Percentiles rank a stretch among this genome's conserved stretches.
phyloP scores from a whole-genome alignment of 1,140 invertebrate genomes.

The Episyrphus balteatus region DNA sequence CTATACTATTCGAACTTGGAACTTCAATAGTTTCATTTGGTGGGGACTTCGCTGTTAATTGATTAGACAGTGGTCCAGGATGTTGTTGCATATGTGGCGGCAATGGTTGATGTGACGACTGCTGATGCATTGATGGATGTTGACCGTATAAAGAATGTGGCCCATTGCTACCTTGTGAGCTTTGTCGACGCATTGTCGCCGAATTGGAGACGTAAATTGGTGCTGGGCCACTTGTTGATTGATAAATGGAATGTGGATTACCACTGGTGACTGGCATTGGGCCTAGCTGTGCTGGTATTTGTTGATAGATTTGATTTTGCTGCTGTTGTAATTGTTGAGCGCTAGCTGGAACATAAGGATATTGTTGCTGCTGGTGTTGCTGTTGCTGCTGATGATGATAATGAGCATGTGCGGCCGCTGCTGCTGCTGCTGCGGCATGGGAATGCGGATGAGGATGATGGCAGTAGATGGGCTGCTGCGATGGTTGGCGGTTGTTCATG shows the following conservation, averaged over 20 bases:
- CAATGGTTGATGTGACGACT: neutral
- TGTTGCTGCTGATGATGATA: slow-evolving; percentile 33
- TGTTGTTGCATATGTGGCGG: slow-evolving; percentile 15
- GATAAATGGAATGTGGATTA: slow-evolving; percentile 34
- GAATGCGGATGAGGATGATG: slow-evolving; percentile 35
- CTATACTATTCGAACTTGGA: slow-evolving; percentile 18
- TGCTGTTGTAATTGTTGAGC: slow-evolving; percentile 15
- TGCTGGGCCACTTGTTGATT: slow-evolving; percentile 31
- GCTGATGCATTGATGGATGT: slow-evolving; percentile 12
- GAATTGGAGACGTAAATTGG: slow-evolving; percentile 33
- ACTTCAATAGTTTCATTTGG: slow-evolving; percentile 18
- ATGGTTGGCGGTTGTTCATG: slow-evolving; percentile 22
- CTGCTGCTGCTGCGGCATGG: slow-evolving; percentile 26
- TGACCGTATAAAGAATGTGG: slow-evolving; percentile 27
- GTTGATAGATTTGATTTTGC: slow-evolving; percentile 31
- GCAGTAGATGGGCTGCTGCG: slow-evolving; percentile 33
- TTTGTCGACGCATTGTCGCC: slow-evolving; percentile 33
- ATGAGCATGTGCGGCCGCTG: slow-evolving; percentile 27
- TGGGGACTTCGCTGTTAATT: slow-evolving; percentile 21
- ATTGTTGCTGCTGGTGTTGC: slow-evolving; percentile 19
- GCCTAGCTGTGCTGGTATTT: slow-evolving; percentile 30
- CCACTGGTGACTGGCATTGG: slow-evolving; percentile 22
- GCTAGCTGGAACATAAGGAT: slow-evolving; percentile 18
- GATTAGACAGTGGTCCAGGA: slow-evolving; percentile 21
- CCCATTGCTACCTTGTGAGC: slow-evolving; percentile 19